phyloP scores from a whole-genome alignment of 1,140 invertebrate species.

The Drosophila kepulauana region DNA sequence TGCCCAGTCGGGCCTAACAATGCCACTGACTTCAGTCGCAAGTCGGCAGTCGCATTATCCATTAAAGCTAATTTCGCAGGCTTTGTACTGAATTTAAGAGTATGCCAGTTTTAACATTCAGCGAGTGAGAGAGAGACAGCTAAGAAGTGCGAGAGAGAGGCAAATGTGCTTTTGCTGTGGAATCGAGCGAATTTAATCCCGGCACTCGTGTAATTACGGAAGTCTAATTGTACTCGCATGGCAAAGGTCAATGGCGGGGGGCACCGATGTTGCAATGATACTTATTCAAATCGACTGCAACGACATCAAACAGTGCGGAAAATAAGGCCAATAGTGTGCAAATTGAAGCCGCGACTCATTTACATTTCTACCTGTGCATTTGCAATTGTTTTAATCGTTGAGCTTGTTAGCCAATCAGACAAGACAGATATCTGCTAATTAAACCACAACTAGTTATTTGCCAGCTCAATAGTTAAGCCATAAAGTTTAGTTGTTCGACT shows the following conservation, averaged over 20 bases:
- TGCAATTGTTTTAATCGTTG: neutral
- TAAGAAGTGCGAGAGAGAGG: neutral
- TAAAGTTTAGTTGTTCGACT: neutral
- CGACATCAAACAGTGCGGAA: constrained; percentile 11
- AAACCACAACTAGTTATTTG: neutral
- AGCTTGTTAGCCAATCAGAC: constrained; percentile 7
- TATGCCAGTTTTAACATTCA: constrained; percentile 7
- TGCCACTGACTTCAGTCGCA: constrained; percentile 27
- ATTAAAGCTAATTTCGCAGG: constrained; percentile 62
- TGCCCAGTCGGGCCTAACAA: neutral
- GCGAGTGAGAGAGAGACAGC: neutral
- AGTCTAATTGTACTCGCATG: constrained; percentile 38
- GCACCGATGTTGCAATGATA: constrained; percentile 29
- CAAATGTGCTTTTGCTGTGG: constrained; percentile 19
- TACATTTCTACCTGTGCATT: neutral
- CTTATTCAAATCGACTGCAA: constrained; percentile 32
- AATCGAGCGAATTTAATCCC: constrained; percentile 12
- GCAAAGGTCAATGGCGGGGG: constrained; percentile 39
- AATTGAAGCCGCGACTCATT: constrained; percentile 18
- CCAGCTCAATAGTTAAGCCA: neutral
- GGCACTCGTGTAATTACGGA: constrained; percentile 36
- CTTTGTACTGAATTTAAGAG: constrained; percentile 28
- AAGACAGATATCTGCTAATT: constrained; percentile 5
- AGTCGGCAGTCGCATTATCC: constrained; percentile 47
- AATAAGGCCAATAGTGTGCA: constrained; percentile 27